Evolutionary conservation across 2,797 vertebrate species (phyloP), one percentile per base, ranked within the genome.

Genomic region (Babyrousa celebensis): DNA sequence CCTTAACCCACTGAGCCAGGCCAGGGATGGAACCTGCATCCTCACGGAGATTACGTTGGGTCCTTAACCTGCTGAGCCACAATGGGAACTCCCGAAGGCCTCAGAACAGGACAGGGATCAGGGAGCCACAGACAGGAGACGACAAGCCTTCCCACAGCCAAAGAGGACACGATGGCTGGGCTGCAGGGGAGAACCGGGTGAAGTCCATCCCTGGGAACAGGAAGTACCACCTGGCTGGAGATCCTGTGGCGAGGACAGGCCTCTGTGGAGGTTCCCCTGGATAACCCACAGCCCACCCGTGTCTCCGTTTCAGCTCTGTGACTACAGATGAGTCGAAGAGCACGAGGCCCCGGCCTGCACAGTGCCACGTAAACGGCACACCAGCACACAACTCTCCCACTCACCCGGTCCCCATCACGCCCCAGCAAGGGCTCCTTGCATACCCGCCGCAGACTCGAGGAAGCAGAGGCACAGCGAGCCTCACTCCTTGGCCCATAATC

Each of bases 201-300:
- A 14, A 32, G 43, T 17, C 85, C 14, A 23, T 1, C 15, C 0
- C 12, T 40, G 36, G 74, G 18, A 83, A 70, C 8, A 7, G 65
- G 72, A 16, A 1, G 12, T 18, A 1, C 17, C 63, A 1, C 17
- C 60, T 9, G 60, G 63, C 25, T 85, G 32, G 70, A 82, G 14
- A 17, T 9, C 72, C 67, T 9, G n/a, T 5, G 15, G 32, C 43
- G 23, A 32, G 29, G 40, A 12, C 25, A 29, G 77, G 23, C 14
- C 9, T 21, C 27, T 16, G 7, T 8, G 0, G 12, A 32, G n/a
- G 62, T 17, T 67, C 36, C 43, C 43, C 40, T 16, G 63, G 40
- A 60, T 17, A n/a, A 48, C 25, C 16, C 4, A 21, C 16, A 4
- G 1, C 17, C n/a, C 20, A 14, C 77, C n/a, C 0, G 1, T 58